phyloP scores from a whole-genome alignment of 2,113 vertebrate genomes.

The Pterocles burchelli region DNA sequence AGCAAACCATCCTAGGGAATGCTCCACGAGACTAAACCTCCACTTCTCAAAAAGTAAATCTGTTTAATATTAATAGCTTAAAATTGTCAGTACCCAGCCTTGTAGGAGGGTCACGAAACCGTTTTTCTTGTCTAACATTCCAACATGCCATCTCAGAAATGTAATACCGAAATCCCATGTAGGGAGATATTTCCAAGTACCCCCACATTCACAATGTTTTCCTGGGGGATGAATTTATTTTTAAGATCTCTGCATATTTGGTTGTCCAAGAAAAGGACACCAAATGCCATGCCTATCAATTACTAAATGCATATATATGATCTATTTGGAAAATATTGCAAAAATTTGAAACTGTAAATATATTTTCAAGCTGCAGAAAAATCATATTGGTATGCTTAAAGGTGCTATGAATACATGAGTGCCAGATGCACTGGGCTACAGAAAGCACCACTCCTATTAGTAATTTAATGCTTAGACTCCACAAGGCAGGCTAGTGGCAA shows the following conservation, averaged over 20 bases:
- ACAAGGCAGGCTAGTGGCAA: background rate
- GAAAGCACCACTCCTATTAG: background rate
- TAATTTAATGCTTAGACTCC: background rate
- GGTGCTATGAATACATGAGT: constrained; percentile 11
- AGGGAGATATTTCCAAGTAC: background rate
- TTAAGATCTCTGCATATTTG: background rate
- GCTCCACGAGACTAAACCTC: background rate
- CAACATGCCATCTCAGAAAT: constrained; percentile 6
- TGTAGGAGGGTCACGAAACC: background rate
- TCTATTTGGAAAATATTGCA: constrained; percentile 46
- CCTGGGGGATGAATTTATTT: constrained; percentile 13
- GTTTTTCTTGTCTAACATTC: background rate
- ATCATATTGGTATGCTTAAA: background rate
- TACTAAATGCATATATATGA: background rate
- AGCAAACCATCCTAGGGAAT: background rate
- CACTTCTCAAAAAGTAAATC: background rate
- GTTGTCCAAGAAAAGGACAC: constrained; percentile 18
- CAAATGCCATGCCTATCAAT: constrained; percentile 29
- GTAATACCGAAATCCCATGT: background rate
- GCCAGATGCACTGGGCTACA: background rate
- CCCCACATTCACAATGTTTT: background rate
- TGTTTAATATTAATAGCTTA: background rate
- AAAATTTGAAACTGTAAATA: constrained; percentile 43
- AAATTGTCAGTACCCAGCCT: background rate
- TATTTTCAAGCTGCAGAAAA: constrained; percentile 32